Conservation (phyloP, 1,140 invertebrate species). For the Leptinotarsa defecta region DNA sequence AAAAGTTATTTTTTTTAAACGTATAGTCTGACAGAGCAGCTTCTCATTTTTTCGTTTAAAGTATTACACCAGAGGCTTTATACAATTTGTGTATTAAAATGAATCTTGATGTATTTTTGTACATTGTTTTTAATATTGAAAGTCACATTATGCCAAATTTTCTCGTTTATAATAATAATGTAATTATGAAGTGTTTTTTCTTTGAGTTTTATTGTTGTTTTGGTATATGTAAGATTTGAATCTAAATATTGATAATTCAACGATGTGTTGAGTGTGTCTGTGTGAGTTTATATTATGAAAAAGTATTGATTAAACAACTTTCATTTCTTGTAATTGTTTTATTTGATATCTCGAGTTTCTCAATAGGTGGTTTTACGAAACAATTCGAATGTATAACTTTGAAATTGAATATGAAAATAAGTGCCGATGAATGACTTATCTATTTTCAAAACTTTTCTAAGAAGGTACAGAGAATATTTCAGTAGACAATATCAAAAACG, state of each 20-base stretch:
- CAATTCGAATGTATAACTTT: too few species aligned
- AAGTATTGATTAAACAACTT: background rate
- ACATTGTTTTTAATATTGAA: constrained; percentile 10
- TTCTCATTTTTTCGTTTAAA: background rate
- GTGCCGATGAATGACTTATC: too few species aligned
- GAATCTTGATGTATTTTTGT: constrained; percentile 7
- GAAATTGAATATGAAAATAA: too few species aligned
- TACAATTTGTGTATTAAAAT: background rate
- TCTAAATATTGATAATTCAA: too few species aligned
- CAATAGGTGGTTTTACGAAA: too few species aligned
- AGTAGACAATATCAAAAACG: too few species aligned
- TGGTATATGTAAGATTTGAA: background rate
- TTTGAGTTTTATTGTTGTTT: constrained; percentile 2
- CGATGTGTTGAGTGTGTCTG: constrained; percentile 24
- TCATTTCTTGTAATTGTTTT: too few species aligned
- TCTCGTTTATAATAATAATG: constrained; percentile 5
- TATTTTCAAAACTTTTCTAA: too few species aligned
- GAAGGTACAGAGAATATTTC: too few species aligned
- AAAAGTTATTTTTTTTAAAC: background rate
- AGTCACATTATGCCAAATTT: constrained; percentile 30
- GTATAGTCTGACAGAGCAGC: constrained; percentile 1
- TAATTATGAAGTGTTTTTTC: constrained; percentile 8
- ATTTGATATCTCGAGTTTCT: too few species aligned
- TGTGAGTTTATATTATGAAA: constrained; percentile 34
- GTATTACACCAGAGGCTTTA: background rate